A percentile compares a stretch with the other conserved stretches of the same genome.
Conservation (phyloP, 1,140 invertebrate species). For the Trichogramma pretiosum region DNA sequence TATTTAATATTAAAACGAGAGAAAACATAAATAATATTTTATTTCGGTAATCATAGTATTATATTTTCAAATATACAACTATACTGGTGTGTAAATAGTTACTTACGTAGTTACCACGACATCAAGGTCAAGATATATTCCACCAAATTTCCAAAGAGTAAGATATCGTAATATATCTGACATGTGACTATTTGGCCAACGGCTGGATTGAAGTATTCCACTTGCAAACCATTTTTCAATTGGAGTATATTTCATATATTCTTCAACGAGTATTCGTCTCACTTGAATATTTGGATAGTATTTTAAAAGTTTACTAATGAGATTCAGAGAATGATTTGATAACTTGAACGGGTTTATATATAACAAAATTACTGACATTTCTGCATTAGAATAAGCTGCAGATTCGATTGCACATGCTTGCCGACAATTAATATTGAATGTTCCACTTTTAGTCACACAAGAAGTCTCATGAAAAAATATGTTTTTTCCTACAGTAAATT, state of each 20-base stretch:
- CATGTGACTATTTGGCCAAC: slow-evolving; percentile 52
- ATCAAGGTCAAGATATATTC: slow-evolving; percentile 70
- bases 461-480: slow-evolving; percentile 56
- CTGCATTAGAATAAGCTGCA: slow-evolving; percentile 53
- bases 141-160: slow-evolving; percentile 67
- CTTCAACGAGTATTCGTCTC: slow-evolving; percentile 29
- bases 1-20: no score
- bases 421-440: slow-evolving; percentile 35
- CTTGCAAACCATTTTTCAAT: slow-evolving; percentile 53
- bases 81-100: no score
- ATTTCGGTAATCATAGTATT: no score
- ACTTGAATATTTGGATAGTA: slow-evolving; percentile 54
- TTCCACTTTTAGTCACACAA: slow-evolving; percentile 28
- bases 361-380: slow-evolving; percentile 48
- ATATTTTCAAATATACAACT: no score
- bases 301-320: no score
- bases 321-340: slow-evolving; percentile 35
- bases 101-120: slow-evolving; percentile 55
- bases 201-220: slow-evolving; percentile 45
- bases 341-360: slow-evolving; percentile 33
- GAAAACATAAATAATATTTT: no score
- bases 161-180: slow-evolving; percentile 61
- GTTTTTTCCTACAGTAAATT: no score
- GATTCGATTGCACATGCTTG: slow-evolving; percentile 63
- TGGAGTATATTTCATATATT: slow-evolving; percentile 52